Percentiles rank a stretch among this genome's conserved stretches.
Evolutionary conservation across 2,888 invertebrate species (phyloP).

Genomic region (Stomorhina lunata): DNA sequence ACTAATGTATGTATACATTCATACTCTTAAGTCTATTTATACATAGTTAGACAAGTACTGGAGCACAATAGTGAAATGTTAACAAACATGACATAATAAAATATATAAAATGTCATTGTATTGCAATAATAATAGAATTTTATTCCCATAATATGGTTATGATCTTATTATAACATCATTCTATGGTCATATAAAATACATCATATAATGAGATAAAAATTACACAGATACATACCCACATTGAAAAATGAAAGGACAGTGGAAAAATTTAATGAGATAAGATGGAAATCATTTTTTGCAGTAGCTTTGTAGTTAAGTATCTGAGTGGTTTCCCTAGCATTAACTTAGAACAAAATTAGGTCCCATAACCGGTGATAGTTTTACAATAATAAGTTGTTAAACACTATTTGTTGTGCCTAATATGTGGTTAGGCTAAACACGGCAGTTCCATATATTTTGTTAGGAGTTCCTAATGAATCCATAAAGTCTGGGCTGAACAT

Average conservation of each 20-base stretch:
- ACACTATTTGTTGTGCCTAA: too few relatives aligned
- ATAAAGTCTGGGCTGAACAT: too few relatives aligned
- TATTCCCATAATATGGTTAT: slow-evolving; percentile 28
- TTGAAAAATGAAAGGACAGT: neutral
- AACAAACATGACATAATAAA: slow-evolving; percentile 29
- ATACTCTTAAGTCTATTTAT: neutral
- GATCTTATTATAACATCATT: slow-evolving; percentile 27
- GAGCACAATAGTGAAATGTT: slow-evolving; percentile 11
- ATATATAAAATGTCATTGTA: slow-evolving; percentile 19
- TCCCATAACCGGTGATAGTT: too few relatives aligned
- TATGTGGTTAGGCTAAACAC: too few relatives aligned
- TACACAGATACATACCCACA: neutral
- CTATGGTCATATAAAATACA: neutral
- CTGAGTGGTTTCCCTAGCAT: too few relatives aligned
- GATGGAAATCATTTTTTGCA: neutral
- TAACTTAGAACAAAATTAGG: too few relatives aligned
- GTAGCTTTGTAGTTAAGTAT: too few relatives aligned
- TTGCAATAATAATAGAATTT: slow-evolving; percentile 43
- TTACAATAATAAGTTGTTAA: too few relatives aligned
- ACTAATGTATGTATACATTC: neutral
- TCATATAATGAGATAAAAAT: neutral
- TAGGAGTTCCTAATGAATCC: too few relatives aligned
- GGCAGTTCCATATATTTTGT: too few relatives aligned
- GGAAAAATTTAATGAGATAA: neutral
- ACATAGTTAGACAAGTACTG: neutral